These are phyloP conservation scores for Equus quagga DNA, from an alignment of 2,113 vertebrate genomes.

Conservation along the genomic window DNA sequence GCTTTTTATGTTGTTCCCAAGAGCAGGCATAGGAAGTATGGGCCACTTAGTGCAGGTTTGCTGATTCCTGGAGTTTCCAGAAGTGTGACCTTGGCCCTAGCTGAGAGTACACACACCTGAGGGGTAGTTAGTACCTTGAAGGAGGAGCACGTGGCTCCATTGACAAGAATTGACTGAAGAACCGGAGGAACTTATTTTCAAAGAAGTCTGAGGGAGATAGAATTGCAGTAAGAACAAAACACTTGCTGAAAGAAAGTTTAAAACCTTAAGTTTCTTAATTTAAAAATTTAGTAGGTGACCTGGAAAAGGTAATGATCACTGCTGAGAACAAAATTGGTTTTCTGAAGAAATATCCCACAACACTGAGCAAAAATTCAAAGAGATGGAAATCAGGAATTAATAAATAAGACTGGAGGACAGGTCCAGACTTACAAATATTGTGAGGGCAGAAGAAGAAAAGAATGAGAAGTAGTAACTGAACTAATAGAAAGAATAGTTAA, in stretches of 20 bases:
- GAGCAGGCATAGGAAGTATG: background rate
- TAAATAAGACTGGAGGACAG: background rate
- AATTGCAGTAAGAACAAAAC: background rate
- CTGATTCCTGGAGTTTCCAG: background rate
- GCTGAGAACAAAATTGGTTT: conserved; percentile 8
- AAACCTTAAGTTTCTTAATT: background rate
- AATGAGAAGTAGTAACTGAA: background rate
- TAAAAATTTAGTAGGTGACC: background rate
- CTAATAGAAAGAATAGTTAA: background rate
- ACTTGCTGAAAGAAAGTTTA: background rate
- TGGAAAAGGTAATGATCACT: background rate
- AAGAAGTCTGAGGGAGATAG: background rate
- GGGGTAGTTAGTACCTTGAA: background rate
- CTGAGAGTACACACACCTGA: background rate
- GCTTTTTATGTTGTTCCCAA: background rate
- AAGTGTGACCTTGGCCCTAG: background rate
- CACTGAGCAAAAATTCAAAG: background rate
- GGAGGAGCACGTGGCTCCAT: background rate
- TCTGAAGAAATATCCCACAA: background rate
- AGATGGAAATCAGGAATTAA: background rate
- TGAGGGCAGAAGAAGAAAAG: background rate
- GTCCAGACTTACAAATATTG: background rate
- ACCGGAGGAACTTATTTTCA: background rate
- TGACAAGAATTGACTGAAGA: background rate
- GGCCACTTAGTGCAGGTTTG: background rate